These are phyloP conservation scores for Branchinecta lindahli DNA, from an alignment of 1,140 invertebrate genomes.

Conservation along the genomic window DNA sequence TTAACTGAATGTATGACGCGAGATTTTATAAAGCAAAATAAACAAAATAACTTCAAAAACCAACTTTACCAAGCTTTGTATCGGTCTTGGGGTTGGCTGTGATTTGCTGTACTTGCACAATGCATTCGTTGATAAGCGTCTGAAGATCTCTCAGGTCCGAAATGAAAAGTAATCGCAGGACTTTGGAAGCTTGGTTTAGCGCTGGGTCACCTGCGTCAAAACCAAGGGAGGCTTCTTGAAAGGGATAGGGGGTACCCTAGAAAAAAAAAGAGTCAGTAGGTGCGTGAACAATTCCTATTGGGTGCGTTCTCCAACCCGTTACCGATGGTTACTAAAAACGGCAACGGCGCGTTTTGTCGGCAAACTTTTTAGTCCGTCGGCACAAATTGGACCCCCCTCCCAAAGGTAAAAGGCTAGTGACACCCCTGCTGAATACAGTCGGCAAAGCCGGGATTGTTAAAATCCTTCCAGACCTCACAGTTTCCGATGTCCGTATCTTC, in stretches of 20 bases:
- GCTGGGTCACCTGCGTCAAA: slow-evolving; percentile 50
- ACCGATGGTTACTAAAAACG: too few species aligned
- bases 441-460: too few species aligned
- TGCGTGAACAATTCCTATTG: background rate
- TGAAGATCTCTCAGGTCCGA: slow-evolving; percentile 78
- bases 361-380: too few species aligned
- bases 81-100: slow-evolving; percentile 96
- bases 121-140: slow-evolving; percentile 82
- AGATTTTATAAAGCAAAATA: too few species aligned
- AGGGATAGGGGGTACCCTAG: slow-evolving; percentile 47
- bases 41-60: slow-evolving; percentile 36
- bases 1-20: too few species aligned
- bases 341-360: too few species aligned
- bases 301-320: too few species aligned
- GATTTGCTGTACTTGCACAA: slow-evolving; percentile 76
- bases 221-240: slow-evolving; percentile 47
- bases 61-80: slow-evolving; percentile 82
- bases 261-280: slow-evolving; percentile 18
- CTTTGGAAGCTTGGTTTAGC: slow-evolving; percentile 58
- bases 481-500: too few species aligned
- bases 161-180: slow-evolving; percentile 74
- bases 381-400: too few species aligned
- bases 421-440: too few species aligned
- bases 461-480: too few species aligned
- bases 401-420: too few species aligned